Evolutionary conservation across 2,888 invertebrate species (phyloP), one percentile per base, ranked within the genome.

Genomic region (Ochropleura plecta): DNA sequence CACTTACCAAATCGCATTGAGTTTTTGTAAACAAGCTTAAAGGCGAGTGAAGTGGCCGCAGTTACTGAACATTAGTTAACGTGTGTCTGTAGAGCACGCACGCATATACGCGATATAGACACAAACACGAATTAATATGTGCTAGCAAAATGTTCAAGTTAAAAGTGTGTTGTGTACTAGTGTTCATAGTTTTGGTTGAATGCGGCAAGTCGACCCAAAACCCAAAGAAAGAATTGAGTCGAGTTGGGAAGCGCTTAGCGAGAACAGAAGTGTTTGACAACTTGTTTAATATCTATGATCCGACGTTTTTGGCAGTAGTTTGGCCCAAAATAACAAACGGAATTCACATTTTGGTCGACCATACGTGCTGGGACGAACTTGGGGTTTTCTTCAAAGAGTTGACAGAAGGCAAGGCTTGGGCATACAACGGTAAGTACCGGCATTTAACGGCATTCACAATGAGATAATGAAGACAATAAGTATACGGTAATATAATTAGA

Each of bases 401-500:
- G 78, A 87, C 91, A 0, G 94, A 92, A n/a, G 96, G 95, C 9
- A 92, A 93, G 74, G 92, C 93, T 55, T 97, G 97, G 97, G 96
- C 97, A 0, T 93, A 96, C 73, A 95, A 91, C 88, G 95, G 97
- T 97, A 89, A 96, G 96, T 77, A 79, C 68, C 55, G 30, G 30
- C 30, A 72, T 74, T 75, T 75, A 79, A 85, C 73, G 72, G 74
- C 51, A 57, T 60, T 75, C 62, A 20, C 44, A 46, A 53, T 66
- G 65, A 75, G 73, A 66, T 83, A 74, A 74, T 59, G 48, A 67
- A 83, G 57, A 70, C 70, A 59, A 66, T 80, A 59, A 67, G 49
- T 57, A 57, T 57, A 83, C 73, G 64, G 79, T 44, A 74, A 68
- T 65, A n/a, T 82, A 74, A 79, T 70, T 57, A 67, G 51, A 78